Base-by-base conservation (phyloP, 2,888 invertebrate species). In the Latrodectus elegans region DNA sequence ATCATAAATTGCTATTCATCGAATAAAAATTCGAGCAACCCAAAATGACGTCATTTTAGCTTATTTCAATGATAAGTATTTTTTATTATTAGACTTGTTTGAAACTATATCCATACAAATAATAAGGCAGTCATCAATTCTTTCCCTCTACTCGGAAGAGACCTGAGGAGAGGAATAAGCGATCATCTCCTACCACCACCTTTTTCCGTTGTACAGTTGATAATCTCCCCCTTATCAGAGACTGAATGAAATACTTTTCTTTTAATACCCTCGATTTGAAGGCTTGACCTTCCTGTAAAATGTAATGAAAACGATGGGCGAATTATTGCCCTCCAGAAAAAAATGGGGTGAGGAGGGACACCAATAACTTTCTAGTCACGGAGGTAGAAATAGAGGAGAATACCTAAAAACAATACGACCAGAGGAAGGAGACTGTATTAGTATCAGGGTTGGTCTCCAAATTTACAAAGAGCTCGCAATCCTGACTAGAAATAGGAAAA, bases 181-280 rank as follows among this genome's bases (percentile, higher is more conserved):
- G 51, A 4, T 22, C 53, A 52, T 65, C 78, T 53, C 78, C 49
- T 53, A 1, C 60, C 22, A 15, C 11, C 68, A 9, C 72, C 55
- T n/a, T n/a, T n/a, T n/a, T n/a, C n/a, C 22, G 22, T 1, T 22
- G 22, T 22, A 22, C 22, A 22, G 22, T 22, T 0, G 22, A 22
- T 0, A 22, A 22, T 22, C 22, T 0, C 10, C 60, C 12, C 12
- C 6, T 15, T 60, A n/a, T n/a, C 12, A 15, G 60, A 12, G n/a
- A 12, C 60, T 22, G 26, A 74, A 74, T 52, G 70, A 71, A 78
- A 84, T 67, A 68, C 65, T 52, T 75, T 65, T 74, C 79, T 79
- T 71, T 80, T 80, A 85, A 85, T 85, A 80, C 80, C 79, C 64
- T 85, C 85, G 80, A 84, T 79, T 79, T 84, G 68, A 68, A 84